Evolutionary conservation across 2,113 vertebrate species (phyloP).

Genomic region (Bubalus kerabau): DNA sequence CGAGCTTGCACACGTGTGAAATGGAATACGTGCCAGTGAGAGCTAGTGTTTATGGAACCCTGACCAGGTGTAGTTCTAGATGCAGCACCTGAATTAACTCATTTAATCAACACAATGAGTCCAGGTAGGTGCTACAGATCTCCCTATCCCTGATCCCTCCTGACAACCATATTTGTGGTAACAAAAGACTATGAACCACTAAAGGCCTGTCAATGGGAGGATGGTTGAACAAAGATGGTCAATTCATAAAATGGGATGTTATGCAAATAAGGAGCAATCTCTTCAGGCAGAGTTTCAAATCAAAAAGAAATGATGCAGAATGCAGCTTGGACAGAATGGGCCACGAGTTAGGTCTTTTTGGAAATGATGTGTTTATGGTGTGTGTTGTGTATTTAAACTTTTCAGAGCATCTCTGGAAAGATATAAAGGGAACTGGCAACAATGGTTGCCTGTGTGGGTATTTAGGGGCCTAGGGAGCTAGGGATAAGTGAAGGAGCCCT

Average conservation of each 20-base stretch:
- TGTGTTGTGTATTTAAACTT: not conserved
- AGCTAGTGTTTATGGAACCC: not conserved
- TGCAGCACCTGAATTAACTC: not conserved
- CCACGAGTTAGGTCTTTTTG: not conserved
- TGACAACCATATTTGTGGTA: not conserved
- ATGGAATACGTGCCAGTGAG: not conserved
- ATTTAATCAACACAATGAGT: not conserved
- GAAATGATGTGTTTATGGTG: not conserved
- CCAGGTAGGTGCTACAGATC: not conserved
- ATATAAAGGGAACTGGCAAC: not conserved
- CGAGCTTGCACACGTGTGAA: fast-evolving
- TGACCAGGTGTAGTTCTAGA: fast-evolving
- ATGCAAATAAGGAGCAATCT: not conserved
- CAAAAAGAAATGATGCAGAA: not conserved
- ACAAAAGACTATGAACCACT: not conserved
- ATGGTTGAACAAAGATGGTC: not conserved
- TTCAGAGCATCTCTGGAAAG: not conserved
- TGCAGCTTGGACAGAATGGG: not conserved
- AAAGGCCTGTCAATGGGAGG: not conserved
- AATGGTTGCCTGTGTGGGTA: no score
- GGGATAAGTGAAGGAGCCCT: not conserved
- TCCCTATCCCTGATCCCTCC: not conserved
- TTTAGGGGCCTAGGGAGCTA: not conserved
- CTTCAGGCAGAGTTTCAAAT: not conserved
- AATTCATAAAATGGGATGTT: not conserved